phyloP scores from a whole-genome alignment of 1,140 invertebrate species.

The Hetaerina americana region DNA sequence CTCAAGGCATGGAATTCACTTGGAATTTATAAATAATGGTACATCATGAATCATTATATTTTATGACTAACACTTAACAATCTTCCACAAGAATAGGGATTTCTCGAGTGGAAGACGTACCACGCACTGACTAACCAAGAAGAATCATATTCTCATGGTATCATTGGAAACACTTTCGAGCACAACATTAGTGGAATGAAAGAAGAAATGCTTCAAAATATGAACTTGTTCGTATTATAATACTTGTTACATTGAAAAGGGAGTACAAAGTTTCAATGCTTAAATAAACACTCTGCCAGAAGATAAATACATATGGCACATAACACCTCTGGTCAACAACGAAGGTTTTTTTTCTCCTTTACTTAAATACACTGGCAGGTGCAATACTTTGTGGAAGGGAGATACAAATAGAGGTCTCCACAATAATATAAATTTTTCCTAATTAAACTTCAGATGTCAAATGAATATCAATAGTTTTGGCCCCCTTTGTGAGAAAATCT shows the following conservation, averaged over 20 bases:
- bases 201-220: background rate
- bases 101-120: background rate
- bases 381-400: background rate
- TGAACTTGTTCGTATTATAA: background rate
- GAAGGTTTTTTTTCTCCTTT: too few species aligned
- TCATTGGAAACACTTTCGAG: background rate
- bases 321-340: background rate
- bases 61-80: background rate
- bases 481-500: background rate
- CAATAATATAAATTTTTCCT: background rate
- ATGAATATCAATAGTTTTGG: background rate
- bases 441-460: background rate
- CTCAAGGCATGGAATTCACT: background rate
- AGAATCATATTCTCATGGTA: background rate
- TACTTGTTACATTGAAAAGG: background rate
- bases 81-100: background rate
- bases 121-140: background rate
- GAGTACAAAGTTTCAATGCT: background rate
- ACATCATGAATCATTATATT: background rate
- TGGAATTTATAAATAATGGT: background rate
- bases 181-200: background rate
- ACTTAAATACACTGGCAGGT: background rate
- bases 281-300: background rate
- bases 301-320: background rate
- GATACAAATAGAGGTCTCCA: background rate